Conservation (phyloP, 2,113 vertebrate species). For the Gobio gobio region DNA sequence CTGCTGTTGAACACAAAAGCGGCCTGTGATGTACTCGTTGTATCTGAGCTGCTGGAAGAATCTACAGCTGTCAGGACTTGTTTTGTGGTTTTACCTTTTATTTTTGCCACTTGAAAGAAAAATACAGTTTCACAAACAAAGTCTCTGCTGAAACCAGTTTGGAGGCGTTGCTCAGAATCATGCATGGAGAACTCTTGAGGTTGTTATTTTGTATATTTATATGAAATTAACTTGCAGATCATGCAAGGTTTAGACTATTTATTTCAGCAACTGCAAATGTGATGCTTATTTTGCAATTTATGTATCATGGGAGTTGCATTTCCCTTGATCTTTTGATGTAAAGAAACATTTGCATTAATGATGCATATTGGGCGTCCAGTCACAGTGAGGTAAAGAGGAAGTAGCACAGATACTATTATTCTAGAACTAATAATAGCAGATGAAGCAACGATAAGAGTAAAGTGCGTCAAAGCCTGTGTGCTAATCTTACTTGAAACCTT, state of each 20-base stretch:
- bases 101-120: conserved; percentile 29
- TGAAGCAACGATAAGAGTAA: not conserved
- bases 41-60: conserved; percentile 38
- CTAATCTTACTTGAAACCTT: not conserved
- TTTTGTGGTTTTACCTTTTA: conserved; percentile 52
- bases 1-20: conserved; percentile 60
- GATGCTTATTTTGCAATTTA: not conserved
- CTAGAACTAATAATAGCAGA: not conserved
- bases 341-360: not conserved
- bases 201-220: not conserved
- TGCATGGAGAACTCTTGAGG: not conserved
- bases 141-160: not conserved
- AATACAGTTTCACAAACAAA: conserved; percentile 35
- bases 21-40: conserved; percentile 57
- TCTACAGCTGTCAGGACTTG: conserved; percentile 56
- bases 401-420: not conserved
- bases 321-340: not conserved
- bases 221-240: not conserved
- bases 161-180: not conserved
- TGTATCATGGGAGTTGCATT: not conserved
- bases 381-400: not conserved
- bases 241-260: not conserved
- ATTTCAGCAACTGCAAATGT: not conserved
- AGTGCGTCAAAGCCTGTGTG: not conserved
- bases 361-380: not conserved